phyloP scores from a whole-genome alignment of 1,140 invertebrate species.

The Neodiprion pinetum region DNA sequence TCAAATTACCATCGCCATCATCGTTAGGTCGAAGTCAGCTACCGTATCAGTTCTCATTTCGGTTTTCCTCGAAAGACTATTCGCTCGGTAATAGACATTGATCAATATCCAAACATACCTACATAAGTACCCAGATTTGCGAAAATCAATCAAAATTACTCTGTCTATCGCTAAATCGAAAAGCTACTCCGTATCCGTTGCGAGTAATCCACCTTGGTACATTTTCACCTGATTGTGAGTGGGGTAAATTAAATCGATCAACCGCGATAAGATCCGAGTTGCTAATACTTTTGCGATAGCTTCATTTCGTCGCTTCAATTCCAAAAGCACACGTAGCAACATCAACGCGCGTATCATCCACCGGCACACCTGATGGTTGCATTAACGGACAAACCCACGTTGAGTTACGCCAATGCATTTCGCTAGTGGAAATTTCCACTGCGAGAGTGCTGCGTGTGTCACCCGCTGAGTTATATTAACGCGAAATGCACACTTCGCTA shows the following conservation, averaged over 20 bases:
- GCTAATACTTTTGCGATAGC: background rate
- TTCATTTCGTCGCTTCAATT: background rate
- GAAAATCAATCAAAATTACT: no score
- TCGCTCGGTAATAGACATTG: no score
- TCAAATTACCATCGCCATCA: no score
- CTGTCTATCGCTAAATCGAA: no score
- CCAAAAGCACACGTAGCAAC: constrained; percentile 15
- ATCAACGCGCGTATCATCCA: background rate
- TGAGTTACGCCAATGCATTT: constrained; percentile 46
- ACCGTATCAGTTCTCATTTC: no score
- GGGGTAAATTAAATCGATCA: background rate
- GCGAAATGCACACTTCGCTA: constrained; percentile 32
- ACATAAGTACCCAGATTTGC: no score
- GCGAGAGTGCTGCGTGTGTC: constrained; percentile 31
- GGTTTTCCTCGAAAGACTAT: no score
- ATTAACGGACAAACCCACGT: constrained; percentile 11
- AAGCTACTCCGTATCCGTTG: no score
- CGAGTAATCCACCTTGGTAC: no score
- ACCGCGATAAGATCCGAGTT: background rate
- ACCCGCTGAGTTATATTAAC: constrained; percentile 38
- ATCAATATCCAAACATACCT: no score
- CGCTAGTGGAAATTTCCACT: constrained; percentile 51
- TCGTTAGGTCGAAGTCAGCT: no score
- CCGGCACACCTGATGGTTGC: no score
- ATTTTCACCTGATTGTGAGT: background rate